These are phyloP conservation scores for Agonum fuliginosum DNA, from an alignment of 2,888 invertebrate species.

Conservation along the genomic window DNA sequence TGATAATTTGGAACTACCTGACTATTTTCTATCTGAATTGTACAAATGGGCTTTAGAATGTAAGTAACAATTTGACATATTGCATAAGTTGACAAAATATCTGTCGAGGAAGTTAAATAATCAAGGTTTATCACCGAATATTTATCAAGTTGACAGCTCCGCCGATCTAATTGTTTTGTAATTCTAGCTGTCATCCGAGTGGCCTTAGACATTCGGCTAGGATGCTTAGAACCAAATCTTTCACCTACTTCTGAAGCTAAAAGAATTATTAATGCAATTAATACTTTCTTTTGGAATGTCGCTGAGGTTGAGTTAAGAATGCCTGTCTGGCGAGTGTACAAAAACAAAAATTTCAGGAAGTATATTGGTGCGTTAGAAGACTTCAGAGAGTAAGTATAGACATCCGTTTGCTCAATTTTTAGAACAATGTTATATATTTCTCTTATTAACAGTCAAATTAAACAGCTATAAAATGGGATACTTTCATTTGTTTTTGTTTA, in stretches of 20 bases:
- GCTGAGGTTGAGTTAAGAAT: constrained; percentile 84
- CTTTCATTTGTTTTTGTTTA: constrained; percentile 2
- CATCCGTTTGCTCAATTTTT: background rate
- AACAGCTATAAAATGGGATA: background rate
- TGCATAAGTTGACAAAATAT: background rate
- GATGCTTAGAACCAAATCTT: constrained; percentile 79
- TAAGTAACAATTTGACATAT: constrained; percentile 73
- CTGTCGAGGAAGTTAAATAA: too few relatives aligned
- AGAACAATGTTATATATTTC: background rate
- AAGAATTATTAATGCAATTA: constrained; percentile 85
- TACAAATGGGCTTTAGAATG: constrained; percentile 90
- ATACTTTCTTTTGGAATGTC: constrained; percentile 85
- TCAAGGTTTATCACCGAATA: background rate
- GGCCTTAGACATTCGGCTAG: constrained; percentile 86
- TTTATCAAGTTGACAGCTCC: constrained; percentile 19
- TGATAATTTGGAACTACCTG: constrained; percentile 79
- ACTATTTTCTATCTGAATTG: constrained; percentile 81
- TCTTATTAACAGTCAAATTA: constrained; percentile 7
- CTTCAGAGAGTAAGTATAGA: constrained; percentile 78
- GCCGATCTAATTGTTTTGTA: background rate
- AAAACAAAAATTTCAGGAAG: constrained; percentile 82
- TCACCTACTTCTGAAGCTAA: constrained; percentile 78
- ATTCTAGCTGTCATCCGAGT: constrained; percentile 85
- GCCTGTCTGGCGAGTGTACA: constrained; percentile 84
- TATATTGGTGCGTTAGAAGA: constrained; percentile 83